These are phyloP conservation scores for Semotilus atromaculatus DNA, from an alignment of 2,797 vertebrate species.

Conservation along the genomic window DNA sequence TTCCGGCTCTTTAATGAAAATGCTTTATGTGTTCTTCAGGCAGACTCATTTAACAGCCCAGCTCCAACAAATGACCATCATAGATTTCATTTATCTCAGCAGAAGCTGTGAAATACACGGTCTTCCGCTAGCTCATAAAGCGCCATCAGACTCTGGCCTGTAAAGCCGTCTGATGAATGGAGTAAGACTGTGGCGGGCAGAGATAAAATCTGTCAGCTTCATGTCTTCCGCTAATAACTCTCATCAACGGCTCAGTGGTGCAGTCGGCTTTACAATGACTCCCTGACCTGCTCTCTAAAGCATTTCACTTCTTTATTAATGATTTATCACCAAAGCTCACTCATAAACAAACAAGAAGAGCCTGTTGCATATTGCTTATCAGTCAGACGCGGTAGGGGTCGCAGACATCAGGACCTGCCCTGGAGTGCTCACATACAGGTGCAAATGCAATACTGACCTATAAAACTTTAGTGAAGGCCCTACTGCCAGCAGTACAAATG, in stretches of 20 bases:
- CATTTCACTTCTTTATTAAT: background rate
- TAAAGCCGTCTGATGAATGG: conserved; percentile 70
- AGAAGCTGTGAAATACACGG: conserved; percentile 37
- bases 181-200: conserved; percentile 36
- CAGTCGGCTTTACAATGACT: conserved; percentile 10
- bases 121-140: conserved; percentile 59
- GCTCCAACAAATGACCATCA: conserved; percentile 60
- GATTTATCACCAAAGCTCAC: background rate
- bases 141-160: conserved; percentile 45
- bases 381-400: background rate
- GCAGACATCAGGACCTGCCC: background rate
- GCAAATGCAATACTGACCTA: conserved; percentile 78
- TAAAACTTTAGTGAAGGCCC: conserved; percentile 92
- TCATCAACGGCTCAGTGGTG: background rate
- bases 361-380: background rate
- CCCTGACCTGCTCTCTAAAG: background rate
- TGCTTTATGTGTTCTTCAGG: conserved; percentile 54
- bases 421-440: background rate
- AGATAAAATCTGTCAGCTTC: conserved; percentile 34
- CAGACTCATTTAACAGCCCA: conserved; percentile 55
- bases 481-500: conserved; percentile 93
- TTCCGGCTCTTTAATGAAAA: conserved; percentile 51
- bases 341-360: background rate
- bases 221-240: background rate
- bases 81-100: conserved; percentile 60